Evolutionary conservation across 2,113 vertebrate genomes (phyloP), one percentile per base, ranked within the genome.

Genomic region (Asarcornis scutulata): DNA sequence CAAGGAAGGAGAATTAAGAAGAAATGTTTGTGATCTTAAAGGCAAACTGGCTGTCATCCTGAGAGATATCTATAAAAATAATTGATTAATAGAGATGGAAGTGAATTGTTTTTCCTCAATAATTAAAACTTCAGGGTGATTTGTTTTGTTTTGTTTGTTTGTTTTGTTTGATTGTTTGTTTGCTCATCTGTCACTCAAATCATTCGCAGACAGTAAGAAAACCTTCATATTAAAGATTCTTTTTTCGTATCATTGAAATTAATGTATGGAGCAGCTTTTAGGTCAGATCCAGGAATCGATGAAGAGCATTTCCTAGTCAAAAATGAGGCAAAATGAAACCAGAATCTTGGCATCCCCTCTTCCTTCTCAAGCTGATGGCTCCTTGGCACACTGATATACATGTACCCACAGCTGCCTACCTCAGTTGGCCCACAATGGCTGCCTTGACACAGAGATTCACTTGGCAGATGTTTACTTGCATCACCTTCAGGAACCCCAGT

Each of bases 391-490:
- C 86, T 96, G 92, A 97, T 93, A 92, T 86, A 96, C 23, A 27
- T 75, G 79, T 40, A 46, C 60, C 75, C 72, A 32, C 1, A 0
- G 52, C 68, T 6, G 36, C 66, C 76, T 91, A 92, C 58, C 59
- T 85, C 50, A 67, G 71, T 62, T 82, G 20, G 1, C 91, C 93
- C 88, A 89, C 66, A 83, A 48, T 68, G 91, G 76, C 96, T 95
- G 64, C 95, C 95, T 94, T 94, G 94, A 96, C 94, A 94, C 20
- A 0, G 89, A 85, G 93, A 86, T 95, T 95, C 91, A 95, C 90
- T 95, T 94, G 89, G 95, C 93, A 96, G 88, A 73, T 91, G 95
- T 96, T 96, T 94, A 93, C 94, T 96, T 71, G 87, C 74, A 83
- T 95, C 86, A 96, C 94, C 93, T 85, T 89, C 89, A 62, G 42